Base-by-base conservation (phyloP, 1,140 invertebrate species). In the Ostrea denselamellosa region DNA sequence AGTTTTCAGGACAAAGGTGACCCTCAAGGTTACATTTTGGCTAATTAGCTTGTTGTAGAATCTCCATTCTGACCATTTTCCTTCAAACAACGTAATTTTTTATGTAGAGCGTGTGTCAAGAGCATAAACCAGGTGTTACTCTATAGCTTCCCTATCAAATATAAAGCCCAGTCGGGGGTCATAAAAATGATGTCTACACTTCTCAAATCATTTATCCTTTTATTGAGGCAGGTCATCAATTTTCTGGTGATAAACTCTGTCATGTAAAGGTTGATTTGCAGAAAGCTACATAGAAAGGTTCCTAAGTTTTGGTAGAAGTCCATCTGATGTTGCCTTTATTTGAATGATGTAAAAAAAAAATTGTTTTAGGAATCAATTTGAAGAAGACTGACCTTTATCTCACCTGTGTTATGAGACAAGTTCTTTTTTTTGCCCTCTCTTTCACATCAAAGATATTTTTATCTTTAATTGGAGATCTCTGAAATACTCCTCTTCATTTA, bases 221-320 rank as follows among this genome's bases (percentile, higher is more conserved):
- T 77, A 77, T 77, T 25, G 68, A 25, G 68, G 28, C 25, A 77
- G 28, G 68, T 77, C 14, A 77, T 77, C 28, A 77, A 77, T 77
- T 77, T 77, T 77, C 68, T 77, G 28, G 68, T 25, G 14, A 12
- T 77, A 77, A 62, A 62, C 58, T 62, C 58, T 62, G 12, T 62
- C 58, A 62, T 62, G 7, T 62, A 44, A 44, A 44, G 34, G 34
- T 44, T 44, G 34, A 2, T 44, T 44, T 44, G 34, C 34, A 44
- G 34, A 44, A 44, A 17, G 14, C 56, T 62, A 7, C 17, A 62
- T n/a, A 62, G 12, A 19, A 19, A n/a, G 56, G 17, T 62, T 17
- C 56, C 56, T n/a, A 19, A 62, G 17, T 62, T n/a, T n/a, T 19
- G 56, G n/a, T 62, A 62, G 56, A 5, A 62, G 56, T 62, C 17